Conservation (phyloP, 2,113 vertebrate species). For the Lophochroa leadbeateri region DNA sequence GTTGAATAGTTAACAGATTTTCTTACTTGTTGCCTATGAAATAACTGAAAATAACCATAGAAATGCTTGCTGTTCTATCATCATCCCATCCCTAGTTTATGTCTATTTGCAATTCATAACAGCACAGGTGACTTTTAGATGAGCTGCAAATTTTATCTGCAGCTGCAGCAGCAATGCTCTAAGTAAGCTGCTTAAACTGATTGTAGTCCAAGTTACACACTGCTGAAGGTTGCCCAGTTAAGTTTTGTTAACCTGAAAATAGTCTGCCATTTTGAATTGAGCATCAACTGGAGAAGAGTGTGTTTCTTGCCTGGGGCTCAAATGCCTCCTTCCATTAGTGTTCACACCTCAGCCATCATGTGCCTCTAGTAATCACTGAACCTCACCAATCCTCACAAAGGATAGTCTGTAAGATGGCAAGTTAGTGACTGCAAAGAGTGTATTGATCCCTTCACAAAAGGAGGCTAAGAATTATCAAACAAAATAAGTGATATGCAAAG, state of each 20-base stretch:
- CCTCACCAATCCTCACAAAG: not conserved
- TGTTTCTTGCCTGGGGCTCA: conserved; percentile 13
- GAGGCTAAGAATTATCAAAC: not conserved
- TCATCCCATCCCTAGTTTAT: not conserved
- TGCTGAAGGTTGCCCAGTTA: not conserved
- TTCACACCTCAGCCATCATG: not conserved
- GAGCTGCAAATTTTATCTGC: not conserved
- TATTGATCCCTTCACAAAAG: not conserved
- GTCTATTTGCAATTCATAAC: not conserved
- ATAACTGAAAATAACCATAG: not conserved
- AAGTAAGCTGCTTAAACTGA: not conserved
- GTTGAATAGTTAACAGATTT: not conserved
- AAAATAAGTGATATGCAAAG: not conserved
- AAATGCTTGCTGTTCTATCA: not conserved
- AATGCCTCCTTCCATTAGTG: conserved; percentile 12
- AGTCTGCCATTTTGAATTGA: conserved; percentile 6
- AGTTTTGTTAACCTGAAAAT: conserved; percentile 31
- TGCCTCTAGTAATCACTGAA: not conserved
- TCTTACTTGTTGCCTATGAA: not conserved
- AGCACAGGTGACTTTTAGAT: not conserved
- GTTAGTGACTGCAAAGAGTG: not conserved
- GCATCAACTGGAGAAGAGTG: not conserved
- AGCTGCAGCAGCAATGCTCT: not conserved
- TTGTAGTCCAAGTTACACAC: not conserved
- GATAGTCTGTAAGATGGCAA: not conserved